Percentiles rank a stretch among this genome's conserved stretches.
These are phyloP conservation scores for Florisuga fusca DNA, from an alignment of 2,797 vertebrate genomes.

Conservation along the genomic window DNA sequence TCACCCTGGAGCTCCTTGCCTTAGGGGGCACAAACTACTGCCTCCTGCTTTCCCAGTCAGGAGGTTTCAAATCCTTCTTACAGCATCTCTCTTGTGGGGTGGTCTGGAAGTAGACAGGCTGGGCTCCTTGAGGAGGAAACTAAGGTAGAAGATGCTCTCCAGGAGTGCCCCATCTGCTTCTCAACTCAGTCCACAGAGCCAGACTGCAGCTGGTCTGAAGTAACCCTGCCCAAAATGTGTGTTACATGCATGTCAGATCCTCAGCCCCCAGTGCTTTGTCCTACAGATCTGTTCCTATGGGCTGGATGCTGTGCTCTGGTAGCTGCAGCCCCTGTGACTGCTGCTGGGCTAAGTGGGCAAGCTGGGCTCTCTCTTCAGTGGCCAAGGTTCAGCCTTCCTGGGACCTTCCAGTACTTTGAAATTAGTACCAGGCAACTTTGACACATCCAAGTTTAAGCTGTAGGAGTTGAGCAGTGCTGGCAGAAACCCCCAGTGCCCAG, in stretches of 20 bases:
- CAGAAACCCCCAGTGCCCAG: not conserved
- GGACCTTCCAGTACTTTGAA: not conserved
- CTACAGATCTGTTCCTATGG: not conserved
- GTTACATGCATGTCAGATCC: not conserved
- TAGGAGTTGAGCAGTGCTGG: not conserved
- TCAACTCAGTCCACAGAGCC: not conserved
- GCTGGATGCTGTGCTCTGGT: not conserved
- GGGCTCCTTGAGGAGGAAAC: not conserved
- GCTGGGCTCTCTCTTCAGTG: not conserved
- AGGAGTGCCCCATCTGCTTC: not conserved
- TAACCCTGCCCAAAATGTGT: not conserved
- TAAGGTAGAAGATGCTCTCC: not conserved
- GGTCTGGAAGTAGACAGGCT: accelerated
- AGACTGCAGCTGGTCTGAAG: not conserved
- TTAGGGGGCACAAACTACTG: not conserved
- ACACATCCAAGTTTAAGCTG: not conserved
- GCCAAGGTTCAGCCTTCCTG: not conserved
- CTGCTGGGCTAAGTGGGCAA: not conserved
- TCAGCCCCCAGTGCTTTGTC: not conserved
- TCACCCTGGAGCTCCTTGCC: not conserved
- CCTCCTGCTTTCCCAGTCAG: constrained; percentile 10
- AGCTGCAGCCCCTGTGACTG: not conserved
- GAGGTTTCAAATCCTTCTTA: not conserved
- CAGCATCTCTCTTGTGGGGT: not conserved
- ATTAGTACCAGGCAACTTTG: not conserved